Evolutionary conservation across 2,113 vertebrate species (phyloP), one percentile per base, ranked within the genome.

Genomic region (Perca flavescens): DNA sequence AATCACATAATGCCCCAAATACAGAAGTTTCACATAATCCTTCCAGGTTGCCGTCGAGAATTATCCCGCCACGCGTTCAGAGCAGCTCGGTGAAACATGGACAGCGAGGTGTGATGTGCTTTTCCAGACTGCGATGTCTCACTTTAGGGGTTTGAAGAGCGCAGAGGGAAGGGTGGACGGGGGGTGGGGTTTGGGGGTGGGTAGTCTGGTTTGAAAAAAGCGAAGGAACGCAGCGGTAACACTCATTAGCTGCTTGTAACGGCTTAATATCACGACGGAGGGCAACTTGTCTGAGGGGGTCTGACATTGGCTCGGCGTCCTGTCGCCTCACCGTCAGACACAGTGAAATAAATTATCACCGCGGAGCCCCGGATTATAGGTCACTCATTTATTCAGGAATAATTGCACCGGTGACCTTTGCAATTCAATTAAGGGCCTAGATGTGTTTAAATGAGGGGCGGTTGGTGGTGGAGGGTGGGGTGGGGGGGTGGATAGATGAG

Each of bases 301-400:
- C 86, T 86, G 91, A 92, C 84, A 89, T 52, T 50, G 89, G 71
- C 86, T 77, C 84, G 73, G 67, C 74, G 71, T 91, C 89, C 88
- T 86, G 92, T 86, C 93, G 84, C 71, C 80, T 86, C 89, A 10
- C 89, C 84, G 74, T 89, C 90, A 88, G 86, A 91, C 93, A 84
- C 89, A 83, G 75, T 40, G 82, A 93, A 89, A 94, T 94, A 94
- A 94, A 94, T 93, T 72, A 93, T 91, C 89, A 87, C 84, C 76
- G 50, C 75, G 0, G 74, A 78, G 78, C 88, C 85, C 75, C 0
- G 83, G 91, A 94, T 93, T 93, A 94, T 93, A 94, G 94, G 94
- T 94, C 94, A 93, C 90, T 94, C 93, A 94, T 94, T 94, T 94
- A 94, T 94, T 94, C 94, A 89, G 93, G 91, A 91, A 93, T 94